Conservation (phyloP, 1,140 invertebrate species). For the Calephelis virginiensis region DNA sequence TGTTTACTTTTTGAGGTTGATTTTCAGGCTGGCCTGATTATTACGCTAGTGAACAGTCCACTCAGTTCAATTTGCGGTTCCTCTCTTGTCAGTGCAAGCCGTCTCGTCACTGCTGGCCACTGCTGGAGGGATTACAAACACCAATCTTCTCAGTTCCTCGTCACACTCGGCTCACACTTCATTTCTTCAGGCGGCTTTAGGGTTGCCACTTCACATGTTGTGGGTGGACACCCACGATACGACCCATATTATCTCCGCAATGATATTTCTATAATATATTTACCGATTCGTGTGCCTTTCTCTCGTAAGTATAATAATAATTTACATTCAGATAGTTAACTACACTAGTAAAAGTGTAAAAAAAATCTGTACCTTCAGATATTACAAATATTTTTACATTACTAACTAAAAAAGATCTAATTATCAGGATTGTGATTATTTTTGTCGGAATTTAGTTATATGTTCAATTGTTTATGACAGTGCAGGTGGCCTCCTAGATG, state of each 20-base stretch:
- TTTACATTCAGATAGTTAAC: too few relatives aligned
- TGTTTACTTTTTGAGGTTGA: not conserved
- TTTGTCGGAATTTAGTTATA: too few relatives aligned
- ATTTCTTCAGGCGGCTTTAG: conserved; percentile 29
- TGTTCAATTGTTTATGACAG: too few relatives aligned
- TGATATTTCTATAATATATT: conserved; percentile 32
- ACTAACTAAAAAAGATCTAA: too few relatives aligned
- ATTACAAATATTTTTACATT: too few relatives aligned
- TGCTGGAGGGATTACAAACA: conserved; percentile 43
- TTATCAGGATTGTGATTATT: too few relatives aligned
- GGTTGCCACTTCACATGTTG: not conserved
- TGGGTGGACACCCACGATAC: conserved; percentile 38
- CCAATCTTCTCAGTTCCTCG: conserved; percentile 34
- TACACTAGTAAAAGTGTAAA: too few relatives aligned
- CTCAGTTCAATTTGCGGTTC: conserved; percentile 39
- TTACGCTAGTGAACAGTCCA: conserved; percentile 28
- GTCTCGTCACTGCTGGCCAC: conserved; percentile 48
- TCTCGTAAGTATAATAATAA: not conserved
- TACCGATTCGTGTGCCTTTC: not conserved
- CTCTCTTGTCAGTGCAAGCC: conserved; percentile 31
- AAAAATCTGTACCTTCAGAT: too few relatives aligned
- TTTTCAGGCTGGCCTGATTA: conserved; percentile 40
- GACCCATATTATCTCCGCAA: conserved; percentile 28
- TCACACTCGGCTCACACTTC: conserved; percentile 37
- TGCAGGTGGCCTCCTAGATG: too few relatives aligned